Evolutionary conservation across 2,888 invertebrate genomes (phyloP), one percentile per base, ranked within the genome.

Genomic region (Chaetogeoica ovagalla): DNA sequence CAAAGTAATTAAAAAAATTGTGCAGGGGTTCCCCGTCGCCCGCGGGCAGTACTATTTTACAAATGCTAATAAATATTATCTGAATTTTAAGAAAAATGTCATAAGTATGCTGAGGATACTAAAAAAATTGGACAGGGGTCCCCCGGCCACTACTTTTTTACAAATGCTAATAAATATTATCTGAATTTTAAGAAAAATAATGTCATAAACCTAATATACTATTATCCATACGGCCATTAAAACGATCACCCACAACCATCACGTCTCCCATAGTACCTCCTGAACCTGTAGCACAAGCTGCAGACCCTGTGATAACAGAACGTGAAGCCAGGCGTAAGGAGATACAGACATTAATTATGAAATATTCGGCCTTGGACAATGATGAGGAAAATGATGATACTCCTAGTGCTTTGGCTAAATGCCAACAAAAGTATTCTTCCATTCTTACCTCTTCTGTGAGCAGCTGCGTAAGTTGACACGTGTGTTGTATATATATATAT

Each of bases 321-420:
- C 89, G 94, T 66, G 93, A 94, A 86, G 92, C 92, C 15, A 91
- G 92, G 84, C 90, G 94, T 59, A 94, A 94, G 85, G 94, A 95
- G 85, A 93, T 94, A 82, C 92, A 93, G 86, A 91, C 91, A 84
- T 88, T 95, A 82, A 93, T 94, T 82, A 89, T 92, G 88, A 94
- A 94, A 86, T 94, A 94, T 86, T 91, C 93, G 52, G 93, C 92
- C 68, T 87, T 94, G 83, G 93, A 93, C 84, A 92, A 93, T 71
- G 71, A 76, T 13, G 82, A 81, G 30, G 74, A 82, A 60, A 66
- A 81, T 76, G 83, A 83, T 83, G 83, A 83, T 83, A 82, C 82
- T 79, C 82, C 83, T 63, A 83, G 83, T 76, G 84, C 83, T 23
- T 66, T 84, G 52, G 83, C 83, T 55, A 83, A 84, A 77, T 84